These are phyloP conservation scores for Platyrinchus mystaceus DNA, from an alignment of 2,797 vertebrate genomes.

Conservation along the genomic window DNA sequence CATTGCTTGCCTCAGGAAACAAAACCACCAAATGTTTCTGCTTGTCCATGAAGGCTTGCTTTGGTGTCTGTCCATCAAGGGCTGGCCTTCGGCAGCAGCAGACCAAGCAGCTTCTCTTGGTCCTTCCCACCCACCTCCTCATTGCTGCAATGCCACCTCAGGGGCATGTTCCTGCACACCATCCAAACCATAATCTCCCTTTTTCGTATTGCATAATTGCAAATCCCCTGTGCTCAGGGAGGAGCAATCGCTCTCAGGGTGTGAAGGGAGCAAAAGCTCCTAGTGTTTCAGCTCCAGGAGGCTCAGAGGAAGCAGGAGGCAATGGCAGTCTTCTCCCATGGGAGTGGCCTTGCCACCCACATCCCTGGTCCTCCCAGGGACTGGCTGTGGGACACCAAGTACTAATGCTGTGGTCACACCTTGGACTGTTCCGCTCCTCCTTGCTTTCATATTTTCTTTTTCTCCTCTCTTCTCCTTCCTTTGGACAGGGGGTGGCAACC, in stretches of 20 bases:
- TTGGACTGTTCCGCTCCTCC: fast-evolving
- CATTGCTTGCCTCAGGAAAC: fast-evolving
- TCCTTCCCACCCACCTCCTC: neutral
- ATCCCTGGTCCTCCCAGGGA: neutral
- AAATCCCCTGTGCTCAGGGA: neutral
- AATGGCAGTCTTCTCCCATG: neutral
- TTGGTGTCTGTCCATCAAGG: neutral
- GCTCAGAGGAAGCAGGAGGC: neutral
- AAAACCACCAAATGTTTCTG: neutral
- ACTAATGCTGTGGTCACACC: neutral
- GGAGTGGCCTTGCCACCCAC: neutral
- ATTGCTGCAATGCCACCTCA: neutral
- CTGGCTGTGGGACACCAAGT: fast-evolving
- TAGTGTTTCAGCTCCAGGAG: neutral
- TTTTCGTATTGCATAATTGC: neutral
- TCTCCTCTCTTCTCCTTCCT: neutral
- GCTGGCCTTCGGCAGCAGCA: neutral
- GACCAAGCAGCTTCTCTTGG: neutral
- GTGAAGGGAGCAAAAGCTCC: neutral
- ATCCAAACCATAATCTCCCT: neutral
- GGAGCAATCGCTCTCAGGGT: fast-evolving
- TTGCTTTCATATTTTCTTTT: neutral
- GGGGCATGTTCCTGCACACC: fast-evolving
- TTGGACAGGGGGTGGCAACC: neutral
- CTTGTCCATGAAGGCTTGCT: neutral